These are phyloP conservation scores for Periophthalmus magnuspinnatus DNA, from an alignment of 2,797 vertebrate genomes.

Conservation along the genomic window DNA sequence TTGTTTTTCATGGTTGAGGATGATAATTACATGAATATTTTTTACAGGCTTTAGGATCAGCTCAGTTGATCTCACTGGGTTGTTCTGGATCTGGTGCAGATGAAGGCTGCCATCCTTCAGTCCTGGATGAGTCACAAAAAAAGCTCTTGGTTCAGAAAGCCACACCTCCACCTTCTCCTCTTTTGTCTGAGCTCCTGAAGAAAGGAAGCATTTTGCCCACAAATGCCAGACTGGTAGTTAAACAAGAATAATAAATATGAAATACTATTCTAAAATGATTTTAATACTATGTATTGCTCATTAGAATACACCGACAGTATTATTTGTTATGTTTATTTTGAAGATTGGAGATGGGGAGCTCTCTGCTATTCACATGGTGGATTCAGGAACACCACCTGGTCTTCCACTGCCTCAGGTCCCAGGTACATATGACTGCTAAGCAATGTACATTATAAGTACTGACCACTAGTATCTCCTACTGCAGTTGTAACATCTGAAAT, in stretches of 20 bases:
- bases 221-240: slow-evolving; percentile 90
- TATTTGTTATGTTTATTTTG: slow-evolving; percentile 21
- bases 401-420: slow-evolving; percentile 88
- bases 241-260: background rate
- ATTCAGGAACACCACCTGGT: slow-evolving; percentile 74
- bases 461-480: background rate
- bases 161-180: slow-evolving; percentile 94
- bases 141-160: slow-evolving; percentile 91
- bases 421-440: slow-evolving; percentile 71
- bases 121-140: slow-evolving; percentile 93
- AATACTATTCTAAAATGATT: background rate
- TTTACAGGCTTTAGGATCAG: slow-evolving; percentile 80
- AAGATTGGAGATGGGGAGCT: slow-evolving; percentile 89
- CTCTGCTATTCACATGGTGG: slow-evolving; percentile 81
- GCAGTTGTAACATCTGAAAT: slow-evolving; percentile 1
- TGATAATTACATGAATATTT: slow-evolving; percentile 53
- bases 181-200: slow-evolving; percentile 97
- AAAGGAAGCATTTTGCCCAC: slow-evolving; percentile 94
- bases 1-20: background rate
- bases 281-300: background rate
- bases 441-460: background rate
- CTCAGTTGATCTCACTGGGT: slow-evolving; percentile 78
- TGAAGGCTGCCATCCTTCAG: slow-evolving; percentile 83
- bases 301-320: background rate
- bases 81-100: slow-evolving; percentile 82